These are phyloP conservation scores for Petromus typicus DNA, from an alignment of 2,113 vertebrate genomes.

Conservation along the genomic window DNA sequence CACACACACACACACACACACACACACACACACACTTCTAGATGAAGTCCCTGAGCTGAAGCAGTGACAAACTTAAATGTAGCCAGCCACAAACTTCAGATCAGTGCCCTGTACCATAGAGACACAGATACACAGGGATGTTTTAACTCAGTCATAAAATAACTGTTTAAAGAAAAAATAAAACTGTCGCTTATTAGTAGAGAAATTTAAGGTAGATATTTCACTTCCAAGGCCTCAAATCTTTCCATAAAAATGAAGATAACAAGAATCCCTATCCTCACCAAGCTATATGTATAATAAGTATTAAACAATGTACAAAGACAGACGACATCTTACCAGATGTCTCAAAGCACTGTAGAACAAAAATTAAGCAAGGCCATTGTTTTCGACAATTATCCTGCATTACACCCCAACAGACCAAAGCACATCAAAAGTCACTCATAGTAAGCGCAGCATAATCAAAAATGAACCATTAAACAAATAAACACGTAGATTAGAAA, in stretches of 20 bases:
- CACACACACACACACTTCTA: neutral
- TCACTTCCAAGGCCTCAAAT: neutral
- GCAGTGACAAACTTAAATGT: neutral
- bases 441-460: neutral
- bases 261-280: neutral
- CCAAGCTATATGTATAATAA: neutral
- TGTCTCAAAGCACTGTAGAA: neutral
- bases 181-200: neutral
- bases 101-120: neutral
- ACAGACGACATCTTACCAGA: neutral
- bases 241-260: neutral
- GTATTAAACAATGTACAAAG: neutral
- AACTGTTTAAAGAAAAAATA: neutral
- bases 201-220: neutral
- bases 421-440: neutral
- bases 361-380: neutral
- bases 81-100: neutral
- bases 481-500: too few relatives aligned
- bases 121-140: too few relatives aligned
- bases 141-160: neutral
- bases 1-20: neutral
- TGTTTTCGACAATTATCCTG: neutral
- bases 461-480: neutral
- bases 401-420: neutral
- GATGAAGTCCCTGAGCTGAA: neutral